Base-by-base conservation (phyloP, 2,113 vertebrate species). In the Zosterops japonicus region DNA sequence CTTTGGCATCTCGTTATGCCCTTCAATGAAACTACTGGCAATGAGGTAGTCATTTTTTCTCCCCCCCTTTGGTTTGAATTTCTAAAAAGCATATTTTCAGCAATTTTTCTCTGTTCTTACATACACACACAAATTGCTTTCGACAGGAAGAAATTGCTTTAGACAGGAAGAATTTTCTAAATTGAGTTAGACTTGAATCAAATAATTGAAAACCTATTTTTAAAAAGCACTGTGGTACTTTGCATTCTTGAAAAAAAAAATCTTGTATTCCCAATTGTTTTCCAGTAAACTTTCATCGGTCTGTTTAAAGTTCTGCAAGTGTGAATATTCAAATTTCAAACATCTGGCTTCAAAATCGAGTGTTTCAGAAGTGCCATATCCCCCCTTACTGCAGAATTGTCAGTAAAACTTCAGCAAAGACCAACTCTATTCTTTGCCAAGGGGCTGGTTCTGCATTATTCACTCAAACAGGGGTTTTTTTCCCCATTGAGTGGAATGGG, bases 301-400 rank as follows among this genome's bases (percentile, higher is more conserved):
- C 95, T 97, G 93, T 95, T 98, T 93, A 95, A 94, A 96, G 86
- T 96, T 96, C 98, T 95, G 90, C 96, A 96, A 98, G 95, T 94
- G 94, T 93, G 96, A 97, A 96, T 97, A 95, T 97, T 97, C 95
- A 71, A 88, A 96, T 97, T 97, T 97, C 96, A 97, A 97, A 97
- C 97, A 98, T 98, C 97, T 98, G 98, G 97, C 90, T 95, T 92
- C 92, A 97, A 98, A 98, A 97, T 97, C 84, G 25, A 96, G 86
- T 63, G 59, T 84, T 92, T 88, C 86, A 94, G 78, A 93, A 88
- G 67, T 55, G 61, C 83, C 56, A n/a, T 25, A 72, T 72, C 91
- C 91, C 74, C 20, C 0, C 29, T 87, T 87, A 77, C 76, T 96
- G 74, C 92, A 93, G 97, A 96, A 95, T 52, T 81, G 60, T 97